Evolutionary conservation across 92 coral and sea anemone species (phyloP), one percentile per base, ranked within the genome.

Genomic region (Zoanthus solanderi): DNA sequence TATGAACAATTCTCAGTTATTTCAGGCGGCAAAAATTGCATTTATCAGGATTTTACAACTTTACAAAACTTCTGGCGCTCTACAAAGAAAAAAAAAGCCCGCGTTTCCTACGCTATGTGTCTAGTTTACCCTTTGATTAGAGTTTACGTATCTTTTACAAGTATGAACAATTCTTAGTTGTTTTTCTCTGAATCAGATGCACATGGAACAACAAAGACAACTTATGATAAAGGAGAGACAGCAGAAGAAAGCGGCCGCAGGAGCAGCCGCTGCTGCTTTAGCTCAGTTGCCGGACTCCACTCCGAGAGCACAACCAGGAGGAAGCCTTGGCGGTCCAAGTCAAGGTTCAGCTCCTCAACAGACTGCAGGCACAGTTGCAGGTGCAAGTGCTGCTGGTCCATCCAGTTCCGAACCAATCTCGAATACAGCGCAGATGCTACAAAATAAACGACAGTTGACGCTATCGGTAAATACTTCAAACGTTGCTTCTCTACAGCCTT

Each of bases 141-240:
- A 23, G 42, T 4, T 37, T 37, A 37, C 42, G 42, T 37, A 37
- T 37, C 4, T 37, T 37, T 37, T 4, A 0, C 42, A 37, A 37
- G 42, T 50, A 50, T 50, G 69, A 63, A 18, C 69, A 63, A 17
- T 6, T 7, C 9, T 16, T 17, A 17, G 6, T 17, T 68, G 23
- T 65, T 37, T 65, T 48, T 17, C 6, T 7, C 37, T 50, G 7
- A 80, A n/a, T 63, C 66, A 94, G 96, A 92, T 94, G 96, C 96
- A 94, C 34, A 92, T 97, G 81, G 99, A 97, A 75, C 93, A 96
- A 79, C 97, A 97, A 79, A 90, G 99, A 32, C 93, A 95, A 78
- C 73, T 93, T 14, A 89, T 93, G 94, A 89, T 95, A 91, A 89
- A 93, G 74, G 98, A 95, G 72, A 90, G 94, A 71, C 95, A 95